These are phyloP conservation scores for Myotis brandtii DNA, from an alignment of 2,113 vertebrate genomes.

Conservation along the genomic window DNA sequence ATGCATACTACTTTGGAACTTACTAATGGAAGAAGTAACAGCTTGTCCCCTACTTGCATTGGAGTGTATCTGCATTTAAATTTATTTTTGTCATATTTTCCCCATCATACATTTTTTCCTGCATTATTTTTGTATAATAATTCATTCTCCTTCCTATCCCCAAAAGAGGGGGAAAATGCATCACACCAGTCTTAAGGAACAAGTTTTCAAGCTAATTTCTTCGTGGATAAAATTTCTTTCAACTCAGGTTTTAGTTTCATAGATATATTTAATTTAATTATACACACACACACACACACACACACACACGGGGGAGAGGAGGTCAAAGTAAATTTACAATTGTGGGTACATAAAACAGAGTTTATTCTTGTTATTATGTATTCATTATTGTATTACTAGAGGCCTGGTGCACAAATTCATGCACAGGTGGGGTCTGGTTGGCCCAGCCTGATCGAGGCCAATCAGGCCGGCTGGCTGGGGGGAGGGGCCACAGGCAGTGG, in stretches of 20 bases:
- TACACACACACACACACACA: neutral
- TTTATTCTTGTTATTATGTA: neutral
- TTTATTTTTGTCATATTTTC: constrained; percentile 40
- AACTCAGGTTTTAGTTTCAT: constrained; percentile 2
- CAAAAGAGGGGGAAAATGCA: neutral
- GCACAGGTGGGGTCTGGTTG: too few species aligned
- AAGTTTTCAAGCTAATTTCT: neutral
- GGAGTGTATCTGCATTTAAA: neutral
- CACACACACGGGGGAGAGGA: neutral
- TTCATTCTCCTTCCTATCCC: neutral
- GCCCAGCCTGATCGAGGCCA: too few species aligned
- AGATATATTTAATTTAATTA: neutral
- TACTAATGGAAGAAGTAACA: constrained; percentile 31
- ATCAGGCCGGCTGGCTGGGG: too few species aligned
- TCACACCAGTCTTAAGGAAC: neutral
- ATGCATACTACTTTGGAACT: neutral
- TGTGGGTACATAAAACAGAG: neutral
- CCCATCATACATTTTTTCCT: accelerated
- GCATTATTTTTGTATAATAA: constrained; percentile 5
- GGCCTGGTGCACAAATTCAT: too few species aligned
- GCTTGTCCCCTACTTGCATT: constrained; percentile 29
- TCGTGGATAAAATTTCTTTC: neutral
- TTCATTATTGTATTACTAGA: neutral
- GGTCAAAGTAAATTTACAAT: neutral
- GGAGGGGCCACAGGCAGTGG: too few species aligned